Conservation (phyloP, 2,797 vertebrate genomes). For the Gallinago solitaria region DNA sequence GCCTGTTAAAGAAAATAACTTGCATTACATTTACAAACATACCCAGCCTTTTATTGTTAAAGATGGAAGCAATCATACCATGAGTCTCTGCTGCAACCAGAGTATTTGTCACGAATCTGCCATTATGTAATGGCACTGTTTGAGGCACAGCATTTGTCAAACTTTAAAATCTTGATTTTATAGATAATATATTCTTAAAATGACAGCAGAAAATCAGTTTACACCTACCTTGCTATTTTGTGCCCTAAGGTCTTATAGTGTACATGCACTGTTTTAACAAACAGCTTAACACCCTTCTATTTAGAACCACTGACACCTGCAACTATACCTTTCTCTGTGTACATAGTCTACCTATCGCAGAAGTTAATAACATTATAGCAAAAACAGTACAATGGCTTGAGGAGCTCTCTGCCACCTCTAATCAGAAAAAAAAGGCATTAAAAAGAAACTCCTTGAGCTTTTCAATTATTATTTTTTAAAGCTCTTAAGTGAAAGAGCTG, state of each 20-base stretch:
- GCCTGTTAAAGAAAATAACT: constrained; percentile 79
- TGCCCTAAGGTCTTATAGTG: background rate
- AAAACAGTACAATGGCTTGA: background rate
- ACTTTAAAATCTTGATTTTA: background rate
- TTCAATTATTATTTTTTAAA: background rate
- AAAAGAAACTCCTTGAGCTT: background rate
- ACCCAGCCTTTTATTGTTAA: background rate
- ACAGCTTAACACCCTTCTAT: background rate
- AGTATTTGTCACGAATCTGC: background rate
- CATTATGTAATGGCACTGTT: background rate
- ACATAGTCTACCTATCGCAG: background rate
- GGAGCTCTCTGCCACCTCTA: too few species aligned
- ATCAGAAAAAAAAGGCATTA: background rate
- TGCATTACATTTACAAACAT: constrained; percentile 1
- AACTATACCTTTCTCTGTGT: background rate
- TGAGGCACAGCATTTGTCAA: background rate
- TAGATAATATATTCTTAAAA: background rate
- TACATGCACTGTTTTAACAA: background rate
- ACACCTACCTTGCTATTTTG: background rate
- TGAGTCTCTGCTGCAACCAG: background rate
- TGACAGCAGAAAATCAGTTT: background rate
- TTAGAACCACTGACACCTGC: background rate
- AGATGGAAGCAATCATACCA: background rate
- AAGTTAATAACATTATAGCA: background rate
- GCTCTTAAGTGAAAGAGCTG: background rate